Evolutionary conservation across 1,140 invertebrate species (phyloP).

Genomic region (Bombus cullumanus): DNA sequence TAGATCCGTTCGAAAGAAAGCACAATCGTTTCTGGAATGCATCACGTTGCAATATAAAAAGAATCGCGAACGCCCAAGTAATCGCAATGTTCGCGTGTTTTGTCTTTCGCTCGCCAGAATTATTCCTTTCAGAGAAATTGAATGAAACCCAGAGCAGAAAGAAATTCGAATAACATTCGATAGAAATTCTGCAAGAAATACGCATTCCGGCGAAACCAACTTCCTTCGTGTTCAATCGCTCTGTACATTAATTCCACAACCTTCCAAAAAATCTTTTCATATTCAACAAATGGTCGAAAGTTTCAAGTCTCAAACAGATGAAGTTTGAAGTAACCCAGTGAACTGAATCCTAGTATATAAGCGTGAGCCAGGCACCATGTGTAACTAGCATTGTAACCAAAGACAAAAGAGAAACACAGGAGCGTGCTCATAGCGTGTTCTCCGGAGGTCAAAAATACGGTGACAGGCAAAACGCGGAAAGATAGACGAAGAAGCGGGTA

Average conservation of each 20-base stretch:
- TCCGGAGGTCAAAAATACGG: conserved; percentile 69
- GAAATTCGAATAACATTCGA: neutral
- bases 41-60: neutral
- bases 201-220: neutral
- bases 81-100: neutral
- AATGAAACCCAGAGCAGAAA: neutral
- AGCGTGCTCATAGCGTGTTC: neutral
- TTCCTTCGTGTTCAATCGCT: too few species aligned
- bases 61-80: conserved; percentile 1
- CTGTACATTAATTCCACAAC: neutral
- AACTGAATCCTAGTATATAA: neutral
- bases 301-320: neutral
- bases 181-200: neutral
- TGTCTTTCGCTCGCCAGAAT: neutral
- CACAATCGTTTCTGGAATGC: conserved; percentile 22
- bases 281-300: too few species aligned
- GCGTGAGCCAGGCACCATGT: neutral
- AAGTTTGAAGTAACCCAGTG: conserved; percentile 7
- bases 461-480: conserved; percentile 65
- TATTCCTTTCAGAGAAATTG: neutral
- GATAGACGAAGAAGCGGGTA: conserved; percentile 55
- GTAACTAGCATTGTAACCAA: conserved; percentile 20
- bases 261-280: neutral
- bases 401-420: conserved; percentile 38
- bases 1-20: conserved; percentile 49